Percentiles rank a stretch among this genome's conserved stretches.
phyloP scores from a whole-genome alignment of 1,140 invertebrate species.

The Pogonognathellus flavescens region DNA sequence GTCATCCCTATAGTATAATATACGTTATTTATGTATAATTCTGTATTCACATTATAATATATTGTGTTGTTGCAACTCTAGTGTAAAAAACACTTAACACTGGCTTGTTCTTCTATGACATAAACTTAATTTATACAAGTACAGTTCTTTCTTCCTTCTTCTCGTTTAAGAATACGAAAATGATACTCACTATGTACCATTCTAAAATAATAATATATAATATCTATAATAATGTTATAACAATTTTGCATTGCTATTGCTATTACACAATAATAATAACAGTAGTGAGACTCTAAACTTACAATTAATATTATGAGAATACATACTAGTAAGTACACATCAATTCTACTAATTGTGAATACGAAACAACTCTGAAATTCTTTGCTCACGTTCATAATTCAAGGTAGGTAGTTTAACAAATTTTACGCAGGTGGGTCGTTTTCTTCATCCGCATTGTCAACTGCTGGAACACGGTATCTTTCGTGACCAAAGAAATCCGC shows the following conservation, averaged over 20 bases:
- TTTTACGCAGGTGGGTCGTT: constrained; percentile 1
- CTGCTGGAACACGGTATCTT: constrained; percentile 46
- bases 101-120: no score
- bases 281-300: constrained; percentile 12
- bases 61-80: no score
- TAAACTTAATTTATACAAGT: no score
- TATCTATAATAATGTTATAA: not conserved
- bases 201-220: not conserved
- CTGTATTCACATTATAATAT: no score
- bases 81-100: no score
- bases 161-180: not conserved
- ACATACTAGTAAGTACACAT: not conserved
- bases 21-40: no score
- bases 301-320: not conserved
- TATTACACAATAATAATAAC: not conserved
- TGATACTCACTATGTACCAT: not conserved
- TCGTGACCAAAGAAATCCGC: constrained; percentile 59
- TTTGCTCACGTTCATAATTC: not conserved
- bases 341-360: not conserved
- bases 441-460: not conserved
- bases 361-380: no score
- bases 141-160: not conserved
- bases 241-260: not conserved
- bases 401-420: not conserved
- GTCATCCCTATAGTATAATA: not conserved